phyloP scores from a whole-genome alignment of 2,113 vertebrate species.

The Otocyon megalotis region DNA sequence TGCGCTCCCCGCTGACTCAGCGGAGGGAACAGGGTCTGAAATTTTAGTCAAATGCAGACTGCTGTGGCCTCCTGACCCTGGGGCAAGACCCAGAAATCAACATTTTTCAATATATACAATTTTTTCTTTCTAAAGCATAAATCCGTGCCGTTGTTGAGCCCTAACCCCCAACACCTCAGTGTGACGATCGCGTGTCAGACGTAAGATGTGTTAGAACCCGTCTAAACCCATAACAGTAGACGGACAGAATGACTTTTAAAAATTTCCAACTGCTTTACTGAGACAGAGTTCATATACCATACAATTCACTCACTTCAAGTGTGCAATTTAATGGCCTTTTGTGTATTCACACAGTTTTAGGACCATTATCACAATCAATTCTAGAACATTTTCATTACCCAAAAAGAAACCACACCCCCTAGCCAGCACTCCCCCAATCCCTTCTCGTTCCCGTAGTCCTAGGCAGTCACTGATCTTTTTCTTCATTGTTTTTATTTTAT shows the following conservation, averaged over 20 bases:
- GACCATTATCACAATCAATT: neutral
- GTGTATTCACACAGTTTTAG: neutral
- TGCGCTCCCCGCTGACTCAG: neutral
- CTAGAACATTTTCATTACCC: conserved; percentile 26
- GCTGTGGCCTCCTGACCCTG: neutral
- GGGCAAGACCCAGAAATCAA: neutral
- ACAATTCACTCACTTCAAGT: neutral
- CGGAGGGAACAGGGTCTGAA: neutral
- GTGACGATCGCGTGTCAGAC: neutral
- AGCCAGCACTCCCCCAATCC: neutral
- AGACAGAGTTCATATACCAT: neutral
- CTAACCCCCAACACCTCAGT: neutral
- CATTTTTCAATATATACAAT: neutral
- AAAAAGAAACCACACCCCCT: neutral
- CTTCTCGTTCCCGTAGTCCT: neutral
- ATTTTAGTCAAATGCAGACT: neutral
- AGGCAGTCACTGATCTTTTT: neutral
- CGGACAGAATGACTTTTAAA: neutral
- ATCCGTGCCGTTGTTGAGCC: neutral
- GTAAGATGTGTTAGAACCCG: neutral
- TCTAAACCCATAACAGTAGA: neutral
- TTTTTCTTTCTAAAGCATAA: conserved; percentile 13
- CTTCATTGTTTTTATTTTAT: no score
- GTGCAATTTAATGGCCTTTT: neutral
- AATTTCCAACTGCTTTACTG: conserved; percentile 12